Percentiles rank a stretch among this genome's conserved stretches.
These are phyloP conservation scores for Julus scandinavius DNA, from an alignment of 2,888 invertebrate genomes.

Conservation along the genomic window DNA sequence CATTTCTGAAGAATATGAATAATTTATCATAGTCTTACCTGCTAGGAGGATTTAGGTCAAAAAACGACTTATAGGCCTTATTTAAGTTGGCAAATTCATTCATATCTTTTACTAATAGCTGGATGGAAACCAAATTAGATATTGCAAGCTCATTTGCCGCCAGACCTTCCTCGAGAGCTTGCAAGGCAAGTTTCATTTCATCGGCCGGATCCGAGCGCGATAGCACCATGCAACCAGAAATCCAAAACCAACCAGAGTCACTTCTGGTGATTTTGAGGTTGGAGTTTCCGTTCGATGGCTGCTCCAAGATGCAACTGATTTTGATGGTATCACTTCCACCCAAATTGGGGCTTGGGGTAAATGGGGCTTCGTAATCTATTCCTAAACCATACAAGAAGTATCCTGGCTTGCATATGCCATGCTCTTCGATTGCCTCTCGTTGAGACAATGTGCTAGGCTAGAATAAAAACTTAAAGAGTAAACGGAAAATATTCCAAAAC, in stretches of 20 bases:
- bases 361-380: neutral
- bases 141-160: neutral
- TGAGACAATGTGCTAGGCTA: neutral
- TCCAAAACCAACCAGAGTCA: conserved; percentile 23
- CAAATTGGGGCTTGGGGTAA: neutral
- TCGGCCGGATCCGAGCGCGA: neutral
- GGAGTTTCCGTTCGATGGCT: neutral
- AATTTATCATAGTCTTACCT: neutral
- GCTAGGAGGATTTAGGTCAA: conserved; percentile 79
- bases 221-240: neutral
- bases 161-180: neutral
- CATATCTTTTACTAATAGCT: conserved; percentile 87
- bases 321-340: neutral
- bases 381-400: conserved; percentile 40
- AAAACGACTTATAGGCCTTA: conserved; percentile 77
- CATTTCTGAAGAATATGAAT: neutral
- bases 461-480: neutral
- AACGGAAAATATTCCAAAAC: neutral
- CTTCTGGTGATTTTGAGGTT: neutral
- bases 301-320: neutral
- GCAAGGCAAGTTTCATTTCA: neutral
- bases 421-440: conserved; percentile 36
- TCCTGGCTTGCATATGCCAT: neutral
- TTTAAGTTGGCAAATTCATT: conserved; percentile 81
- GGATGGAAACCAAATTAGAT: conserved; percentile 80